phyloP scores from a whole-genome alignment of 2,113 vertebrate genomes.

The Corvus moneduloides region DNA sequence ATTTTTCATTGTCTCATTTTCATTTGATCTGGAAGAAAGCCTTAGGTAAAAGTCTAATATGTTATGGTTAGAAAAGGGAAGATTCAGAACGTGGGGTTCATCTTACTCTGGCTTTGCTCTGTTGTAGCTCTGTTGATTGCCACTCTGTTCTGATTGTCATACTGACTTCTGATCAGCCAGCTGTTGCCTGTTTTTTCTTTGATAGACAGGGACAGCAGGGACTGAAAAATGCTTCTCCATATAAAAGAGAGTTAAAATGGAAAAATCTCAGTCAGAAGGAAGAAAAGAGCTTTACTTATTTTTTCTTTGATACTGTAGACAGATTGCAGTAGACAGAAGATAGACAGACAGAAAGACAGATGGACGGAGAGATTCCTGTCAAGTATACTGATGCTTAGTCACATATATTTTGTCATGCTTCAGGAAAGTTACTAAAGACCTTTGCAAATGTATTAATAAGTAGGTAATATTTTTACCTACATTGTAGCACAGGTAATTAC shows the following conservation, averaged over 20 bases:
- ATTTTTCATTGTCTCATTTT: conserved; percentile 1
- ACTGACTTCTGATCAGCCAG: conserved; percentile 25
- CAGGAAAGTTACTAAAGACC: neutral
- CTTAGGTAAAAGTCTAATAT: neutral
- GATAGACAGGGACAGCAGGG: neutral
- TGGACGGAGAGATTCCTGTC: neutral
- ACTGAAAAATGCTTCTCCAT: neutral
- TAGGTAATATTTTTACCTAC: neutral
- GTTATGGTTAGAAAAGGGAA: neutral
- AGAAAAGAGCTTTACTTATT: neutral
- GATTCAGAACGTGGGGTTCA: neutral
- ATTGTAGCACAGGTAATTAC: neutral
- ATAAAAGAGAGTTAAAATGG: neutral
- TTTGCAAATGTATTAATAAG: neutral
- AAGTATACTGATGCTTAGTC: neutral
- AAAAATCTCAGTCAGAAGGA: neutral
- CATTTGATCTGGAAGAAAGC: conserved; percentile 11
- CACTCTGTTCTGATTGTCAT: neutral
- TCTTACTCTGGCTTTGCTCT: neutral
- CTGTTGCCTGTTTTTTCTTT: neutral
- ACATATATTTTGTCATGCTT: neutral
- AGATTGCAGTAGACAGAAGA: neutral
- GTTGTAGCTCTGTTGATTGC: neutral
- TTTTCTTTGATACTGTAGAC: neutral
- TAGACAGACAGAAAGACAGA: neutral